Percentiles rank a stretch among this genome's conserved stretches.
Conservation (phyloP, 2,888 invertebrate genomes). For the Horisme vitalbata region DNA sequence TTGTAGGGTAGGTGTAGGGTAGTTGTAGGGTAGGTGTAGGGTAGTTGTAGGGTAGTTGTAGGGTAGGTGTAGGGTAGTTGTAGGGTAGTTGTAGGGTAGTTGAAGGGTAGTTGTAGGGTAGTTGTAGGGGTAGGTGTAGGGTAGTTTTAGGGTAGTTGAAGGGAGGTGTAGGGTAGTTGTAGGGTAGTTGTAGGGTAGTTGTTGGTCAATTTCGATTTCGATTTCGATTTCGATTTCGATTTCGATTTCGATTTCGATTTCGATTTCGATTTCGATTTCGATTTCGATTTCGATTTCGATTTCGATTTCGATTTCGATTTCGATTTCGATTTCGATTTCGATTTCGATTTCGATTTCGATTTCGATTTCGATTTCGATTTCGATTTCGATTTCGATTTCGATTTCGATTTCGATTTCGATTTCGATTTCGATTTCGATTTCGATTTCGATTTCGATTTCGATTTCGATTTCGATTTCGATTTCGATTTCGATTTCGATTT, state of each 20-base stretch:
- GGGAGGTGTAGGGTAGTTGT: too few species aligned
- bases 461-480: not conserved
- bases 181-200: too few species aligned
- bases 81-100: too few species aligned
- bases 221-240: not conserved
- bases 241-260: not conserved
- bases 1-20: too few species aligned
- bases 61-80: too few species aligned
- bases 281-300: not conserved
- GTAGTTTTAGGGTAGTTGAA: too few species aligned
- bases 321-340: not conserved
- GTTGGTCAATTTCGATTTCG: not conserved
- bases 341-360: not conserved
- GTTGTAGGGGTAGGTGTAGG: too few species aligned
- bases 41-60: too few species aligned
- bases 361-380: not conserved
- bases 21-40: too few species aligned
- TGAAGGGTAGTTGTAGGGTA: too few species aligned
- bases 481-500: not conserved
- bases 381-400: not conserved
- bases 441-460: not conserved
- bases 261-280: not conserved
- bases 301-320: not conserved
- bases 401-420: not conserved
- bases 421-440: not conserved